Conservation (phyloP, 1,140 invertebrate species). For the Apis mellifera region DNA sequence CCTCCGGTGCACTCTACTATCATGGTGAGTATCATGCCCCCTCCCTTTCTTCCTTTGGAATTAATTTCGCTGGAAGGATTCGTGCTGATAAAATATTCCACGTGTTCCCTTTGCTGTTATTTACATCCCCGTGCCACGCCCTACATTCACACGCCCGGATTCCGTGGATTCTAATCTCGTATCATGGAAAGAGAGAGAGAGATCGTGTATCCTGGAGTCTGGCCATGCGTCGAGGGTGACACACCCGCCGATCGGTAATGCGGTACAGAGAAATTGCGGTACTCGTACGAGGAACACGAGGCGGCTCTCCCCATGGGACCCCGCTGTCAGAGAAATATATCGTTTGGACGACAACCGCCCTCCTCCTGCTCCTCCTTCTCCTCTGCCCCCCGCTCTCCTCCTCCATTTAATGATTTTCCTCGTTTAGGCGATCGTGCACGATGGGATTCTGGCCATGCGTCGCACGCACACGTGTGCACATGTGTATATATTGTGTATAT, state of each 20-base stretch:
- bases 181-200: neutral
- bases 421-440: neutral
- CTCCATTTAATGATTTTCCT: slow-evolving; percentile 34
- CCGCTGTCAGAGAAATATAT: neutral
- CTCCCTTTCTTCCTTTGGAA: neutral
- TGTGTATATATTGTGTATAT: neutral
- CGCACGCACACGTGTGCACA: neutral
- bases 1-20: slow-evolving; percentile 84
- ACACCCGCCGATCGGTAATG: slow-evolving; percentile 51
- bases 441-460: slow-evolving; percentile 43
- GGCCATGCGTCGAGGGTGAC: slow-evolving; percentile 57
- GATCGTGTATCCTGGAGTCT: slow-evolving; percentile 5
- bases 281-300: slow-evolving; percentile 27
- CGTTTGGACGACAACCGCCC: neutral
- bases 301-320: neutral
- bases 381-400: too few relatives aligned
- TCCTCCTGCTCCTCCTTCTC: neutral
- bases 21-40: too few relatives aligned
- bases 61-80: neutral
- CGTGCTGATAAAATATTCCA: neutral
- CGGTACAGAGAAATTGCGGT: slow-evolving; percentile 62
- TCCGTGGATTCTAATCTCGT: neutral
- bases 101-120: neutral
- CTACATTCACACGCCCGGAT: neutral
- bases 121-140: slow-evolving; percentile 39